Evolutionary conservation across 2,888 invertebrate genomes (phyloP), one percentile per base, ranked within the genome.

Genomic region (Calameuta idolon): DNA sequence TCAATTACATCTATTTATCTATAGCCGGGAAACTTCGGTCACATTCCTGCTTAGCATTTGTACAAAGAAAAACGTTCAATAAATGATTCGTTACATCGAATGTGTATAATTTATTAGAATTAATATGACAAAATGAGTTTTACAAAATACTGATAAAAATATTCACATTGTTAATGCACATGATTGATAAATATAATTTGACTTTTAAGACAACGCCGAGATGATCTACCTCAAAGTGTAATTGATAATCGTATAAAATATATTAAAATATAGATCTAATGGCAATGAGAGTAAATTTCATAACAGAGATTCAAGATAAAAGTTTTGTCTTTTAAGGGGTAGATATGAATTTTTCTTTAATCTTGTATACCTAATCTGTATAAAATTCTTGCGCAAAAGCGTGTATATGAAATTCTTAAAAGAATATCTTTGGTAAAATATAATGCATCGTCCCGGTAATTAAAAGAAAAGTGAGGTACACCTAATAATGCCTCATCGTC

Each of bases 361-460:
- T 35, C 12, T 33, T 73, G 76, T 79, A 73, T 73, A 68, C 69
- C 40, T 40, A 40, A 75, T 76, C 34, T 40, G 34, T 12, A 75
- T 55, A 75, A 55, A 9, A 75, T 9, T 4, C 12, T 23, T 71
- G 40, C 15, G 23, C 15, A 15, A 40, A 73, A 9, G 40, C 75
- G 69, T 69, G 15, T 74, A 76, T 80, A 78, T 85, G 81, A 82
- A 82, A 82, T 69, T 81, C 76, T 84, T 40, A 40, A 40, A 40
- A 40, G 40, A 83, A 81, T 81, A 81, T 86, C 84, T 86, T 86
- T 86, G 85, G 84, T 80, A 83, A 81, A 79, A 80, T 78, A 69
- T 82, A 79, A 77, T 79, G 79, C 73, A 77, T 69, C 75, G 76
- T 73, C 75, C 69, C 77, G 40, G 69, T 55, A 76, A 74, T 69